These are phyloP conservation scores for Lepas anatifera DNA, from an alignment of 2,888 invertebrate genomes.

Conservation along the genomic window DNA sequence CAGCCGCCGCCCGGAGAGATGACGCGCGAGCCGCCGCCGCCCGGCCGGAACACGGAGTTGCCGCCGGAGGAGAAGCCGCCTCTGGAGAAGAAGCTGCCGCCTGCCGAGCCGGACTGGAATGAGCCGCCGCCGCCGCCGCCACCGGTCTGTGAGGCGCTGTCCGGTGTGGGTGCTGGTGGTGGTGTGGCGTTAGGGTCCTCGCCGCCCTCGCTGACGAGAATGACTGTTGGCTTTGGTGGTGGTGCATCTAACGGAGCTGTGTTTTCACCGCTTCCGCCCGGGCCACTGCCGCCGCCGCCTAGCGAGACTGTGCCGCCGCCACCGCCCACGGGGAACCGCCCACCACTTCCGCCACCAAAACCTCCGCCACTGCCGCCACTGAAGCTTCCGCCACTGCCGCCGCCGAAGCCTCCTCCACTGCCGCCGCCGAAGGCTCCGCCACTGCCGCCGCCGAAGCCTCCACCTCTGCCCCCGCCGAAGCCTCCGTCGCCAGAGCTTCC, in stretches of 20 bases:
- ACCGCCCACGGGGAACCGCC: conserved; percentile 41
- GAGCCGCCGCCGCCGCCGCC: not conserved
- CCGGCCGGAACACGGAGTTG: not conserved
- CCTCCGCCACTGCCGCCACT: conserved; percentile 32
- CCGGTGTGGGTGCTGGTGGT: too few relatives aligned
- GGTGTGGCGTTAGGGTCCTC: not conserved
- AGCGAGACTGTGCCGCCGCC: conserved; percentile 46
- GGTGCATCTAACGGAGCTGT: conserved; percentile 26
- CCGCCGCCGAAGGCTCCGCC: too few relatives aligned
- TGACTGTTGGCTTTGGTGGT: conserved; percentile 15
- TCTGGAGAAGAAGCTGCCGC: not conserved
- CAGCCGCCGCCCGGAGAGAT: not conserved
- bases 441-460: too few relatives aligned
- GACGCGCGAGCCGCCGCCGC: not conserved
- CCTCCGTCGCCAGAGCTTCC: not conserved
- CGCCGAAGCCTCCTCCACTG: not conserved
- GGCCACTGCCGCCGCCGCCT: conserved; percentile 29
- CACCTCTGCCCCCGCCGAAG: not conserved
- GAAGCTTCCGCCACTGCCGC: not conserved
- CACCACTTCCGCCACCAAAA: conserved; percentile 39
- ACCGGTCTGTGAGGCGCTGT: too few relatives aligned
- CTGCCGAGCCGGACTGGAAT: too few relatives aligned
- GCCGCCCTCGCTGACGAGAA: conserved; percentile 1
- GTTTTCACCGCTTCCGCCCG: conserved; percentile 19
- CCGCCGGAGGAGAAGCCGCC: not conserved